Evolutionary conservation across 2,888 invertebrate genomes (phyloP), one percentile per base, ranked within the genome.

Genomic region (Monoplex corrugatus): DNA sequence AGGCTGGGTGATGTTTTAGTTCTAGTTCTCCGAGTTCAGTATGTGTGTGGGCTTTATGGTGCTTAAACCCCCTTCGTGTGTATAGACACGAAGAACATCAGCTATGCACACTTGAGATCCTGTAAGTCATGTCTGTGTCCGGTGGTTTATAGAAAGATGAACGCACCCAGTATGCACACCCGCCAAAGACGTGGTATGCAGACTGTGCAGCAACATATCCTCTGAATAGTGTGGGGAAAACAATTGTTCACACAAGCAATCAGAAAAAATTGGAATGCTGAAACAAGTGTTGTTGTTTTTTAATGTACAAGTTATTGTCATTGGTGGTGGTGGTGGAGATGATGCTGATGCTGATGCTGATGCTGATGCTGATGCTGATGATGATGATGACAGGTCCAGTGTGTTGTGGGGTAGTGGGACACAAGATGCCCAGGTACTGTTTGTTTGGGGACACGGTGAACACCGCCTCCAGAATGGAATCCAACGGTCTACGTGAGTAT

Each of bases 371-470:
- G 68, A 84, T 82, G 35, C 2, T 50, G 80, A 44, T 84, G 43
- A 6, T 45, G 10, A n/a, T 72, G 45, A 23, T 78, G 0, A 1
- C 78, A 87, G 87, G 87, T 8, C 87, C 87, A 3, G 87, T 87
- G 80, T 87, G 87, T 23, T 40, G 45, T 10, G 87, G 87, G 16
- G 87, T 87, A n/a, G 87, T 87, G 50, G 87, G 87, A 13, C 87
- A 87, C 87, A 87, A 87, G 87, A 87, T 87, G 87, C 87, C 87
- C 57, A 28, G 87, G n/a, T 87, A 87, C 57, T 87, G 87, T 50
- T 40, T 87, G 78, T 87, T 87, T 45, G 87, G 87, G 38, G 87
- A 87, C 80, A 87, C 87, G 6, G 87, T 87, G 50, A 87, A 87
- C 80, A 87, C 87, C 19, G 45, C 87, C 10, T 87, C 87, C 80